phyloP scores from a whole-genome alignment of 2,797 vertebrate species.

The Catostomus latipinnis region DNA sequence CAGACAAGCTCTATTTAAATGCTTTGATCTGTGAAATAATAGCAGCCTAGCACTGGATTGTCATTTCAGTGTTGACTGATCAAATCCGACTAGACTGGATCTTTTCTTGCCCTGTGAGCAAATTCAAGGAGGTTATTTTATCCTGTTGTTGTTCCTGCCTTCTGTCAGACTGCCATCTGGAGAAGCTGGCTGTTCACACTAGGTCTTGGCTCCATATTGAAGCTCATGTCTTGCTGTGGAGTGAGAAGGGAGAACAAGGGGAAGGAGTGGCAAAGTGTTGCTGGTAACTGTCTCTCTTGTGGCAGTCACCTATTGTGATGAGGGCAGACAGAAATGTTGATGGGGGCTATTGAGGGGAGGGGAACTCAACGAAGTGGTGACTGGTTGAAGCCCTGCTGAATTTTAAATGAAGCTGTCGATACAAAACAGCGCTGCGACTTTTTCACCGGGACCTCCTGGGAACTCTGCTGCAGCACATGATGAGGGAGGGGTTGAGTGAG shows the following conservation, averaged over 20 bases:
- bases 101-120: slow-evolving; percentile 63
- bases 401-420: slow-evolving; percentile 71
- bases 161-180: slow-evolving; percentile 43
- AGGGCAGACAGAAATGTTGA: slow-evolving; percentile 45
- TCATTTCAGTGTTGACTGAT: slow-evolving; percentile 69
- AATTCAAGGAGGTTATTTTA: slow-evolving; percentile 41
- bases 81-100: slow-evolving; percentile 60
- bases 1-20: slow-evolving; percentile 66
- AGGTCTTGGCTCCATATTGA: slow-evolving; percentile 33
- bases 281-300: slow-evolving; percentile 40
- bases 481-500: slow-evolving; percentile 6
- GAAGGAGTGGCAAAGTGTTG: slow-evolving; percentile 43
- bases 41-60: slow-evolving; percentile 65
- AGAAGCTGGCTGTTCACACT: slow-evolving; percentile 39
- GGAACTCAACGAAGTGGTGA: slow-evolving; percentile 48
- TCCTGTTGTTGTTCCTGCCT: background rate
- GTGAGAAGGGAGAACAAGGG: slow-evolving; percentile 29
- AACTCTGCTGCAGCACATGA: slow-evolving; percentile 7
- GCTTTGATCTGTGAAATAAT: slow-evolving; percentile 74
- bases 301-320: slow-evolving; percentile 37
- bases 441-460: slow-evolving; percentile 26
- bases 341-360: slow-evolving; percentile 40
- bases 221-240: slow-evolving; percentile 48
- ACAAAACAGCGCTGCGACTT: slow-evolving; percentile 16
- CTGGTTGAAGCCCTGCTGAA: slow-evolving; percentile 63